A percentile compares a stretch with the other conserved stretches of the same genome.
These are phyloP conservation scores for Alexandromys fortis DNA, from an alignment of 2,113 vertebrate species.

Conservation along the genomic window DNA sequence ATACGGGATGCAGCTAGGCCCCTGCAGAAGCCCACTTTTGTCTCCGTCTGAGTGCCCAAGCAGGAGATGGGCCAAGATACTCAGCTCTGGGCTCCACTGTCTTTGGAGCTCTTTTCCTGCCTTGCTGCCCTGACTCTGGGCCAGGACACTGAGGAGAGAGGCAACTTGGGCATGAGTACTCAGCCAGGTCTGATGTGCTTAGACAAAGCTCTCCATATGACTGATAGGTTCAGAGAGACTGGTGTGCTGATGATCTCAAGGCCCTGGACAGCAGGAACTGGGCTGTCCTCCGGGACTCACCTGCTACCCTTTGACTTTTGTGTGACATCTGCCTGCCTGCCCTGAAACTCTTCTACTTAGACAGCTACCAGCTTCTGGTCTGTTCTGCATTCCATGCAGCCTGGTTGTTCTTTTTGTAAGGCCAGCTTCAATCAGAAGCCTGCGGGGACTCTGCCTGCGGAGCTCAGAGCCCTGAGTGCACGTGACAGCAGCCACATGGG, in stretches of 20 bases:
- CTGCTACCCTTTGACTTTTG: not conserved
- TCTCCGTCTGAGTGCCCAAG: not conserved
- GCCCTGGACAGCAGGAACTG: accelerated
- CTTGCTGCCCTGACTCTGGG: not conserved
- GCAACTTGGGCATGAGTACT: accelerated
- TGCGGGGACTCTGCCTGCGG: accelerated
- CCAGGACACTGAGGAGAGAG: not conserved
- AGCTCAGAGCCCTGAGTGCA: accelerated
- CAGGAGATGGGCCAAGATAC: not conserved
- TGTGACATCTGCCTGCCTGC: not conserved
- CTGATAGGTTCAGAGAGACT: not conserved
- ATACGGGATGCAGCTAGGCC: accelerated
- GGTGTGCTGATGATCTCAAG: no score
- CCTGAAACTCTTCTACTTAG: accelerated
- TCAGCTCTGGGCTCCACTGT: not conserved
- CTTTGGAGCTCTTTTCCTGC: not conserved
- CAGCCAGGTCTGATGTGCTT: not conserved
- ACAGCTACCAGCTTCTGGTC: not conserved
- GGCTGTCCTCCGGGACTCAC: not conserved
- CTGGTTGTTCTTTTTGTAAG: not conserved
- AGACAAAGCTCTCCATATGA: not conserved
- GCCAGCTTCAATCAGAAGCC: accelerated
- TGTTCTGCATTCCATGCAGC: accelerated
- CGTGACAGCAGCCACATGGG: accelerated
- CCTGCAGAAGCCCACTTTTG: accelerated